Conservation (phyloP, 2,888 invertebrate genomes). For the Gandaritis pyraliata region DNA sequence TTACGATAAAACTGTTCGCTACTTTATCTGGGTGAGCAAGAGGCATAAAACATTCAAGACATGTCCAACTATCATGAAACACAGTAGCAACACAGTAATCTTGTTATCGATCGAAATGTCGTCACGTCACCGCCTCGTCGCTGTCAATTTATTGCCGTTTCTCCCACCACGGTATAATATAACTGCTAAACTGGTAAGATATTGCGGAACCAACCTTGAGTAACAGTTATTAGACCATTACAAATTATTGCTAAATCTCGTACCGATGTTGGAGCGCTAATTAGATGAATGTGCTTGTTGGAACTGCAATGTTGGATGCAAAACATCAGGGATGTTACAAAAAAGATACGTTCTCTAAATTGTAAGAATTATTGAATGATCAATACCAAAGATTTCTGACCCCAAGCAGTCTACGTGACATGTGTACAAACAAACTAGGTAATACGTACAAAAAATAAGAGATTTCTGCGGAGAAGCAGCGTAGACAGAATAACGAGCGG, state of each 20-base stretch:
- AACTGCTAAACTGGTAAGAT: slow-evolving; percentile 46
- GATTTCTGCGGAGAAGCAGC: too few species aligned
- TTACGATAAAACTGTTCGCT: neutral
- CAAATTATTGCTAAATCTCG: slow-evolving; percentile 30
- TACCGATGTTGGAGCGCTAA: slow-evolving; percentile 17
- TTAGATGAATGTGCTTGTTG: slow-evolving; percentile 9
- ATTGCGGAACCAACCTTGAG: slow-evolving; percentile 44
- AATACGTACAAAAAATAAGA: too few species aligned
- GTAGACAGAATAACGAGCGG: too few species aligned
- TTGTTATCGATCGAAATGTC: slow-evolving; percentile 56
- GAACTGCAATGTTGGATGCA: slow-evolving; percentile 9
- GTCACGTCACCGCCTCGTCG: slow-evolving; percentile 47
- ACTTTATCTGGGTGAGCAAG: neutral
- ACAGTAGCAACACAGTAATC: slow-evolving; percentile 44
- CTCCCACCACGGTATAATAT: slow-evolving; percentile 25
- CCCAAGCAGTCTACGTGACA: too few species aligned
- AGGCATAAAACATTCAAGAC: neutral
- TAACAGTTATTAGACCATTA: slow-evolving; percentile 37
- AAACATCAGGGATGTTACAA: neutral
- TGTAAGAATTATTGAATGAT: too few species aligned
- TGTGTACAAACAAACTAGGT: too few species aligned
- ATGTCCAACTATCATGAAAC: slow-evolving; percentile 16
- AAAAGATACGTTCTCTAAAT: too few species aligned
- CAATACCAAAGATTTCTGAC: too few species aligned
- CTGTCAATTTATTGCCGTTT: slow-evolving; percentile 51